Evolutionary conservation across 2,797 vertebrate species (phyloP), one percentile per base, ranked within the genome.

Genomic region (Lycodopsis pacificus): DNA sequence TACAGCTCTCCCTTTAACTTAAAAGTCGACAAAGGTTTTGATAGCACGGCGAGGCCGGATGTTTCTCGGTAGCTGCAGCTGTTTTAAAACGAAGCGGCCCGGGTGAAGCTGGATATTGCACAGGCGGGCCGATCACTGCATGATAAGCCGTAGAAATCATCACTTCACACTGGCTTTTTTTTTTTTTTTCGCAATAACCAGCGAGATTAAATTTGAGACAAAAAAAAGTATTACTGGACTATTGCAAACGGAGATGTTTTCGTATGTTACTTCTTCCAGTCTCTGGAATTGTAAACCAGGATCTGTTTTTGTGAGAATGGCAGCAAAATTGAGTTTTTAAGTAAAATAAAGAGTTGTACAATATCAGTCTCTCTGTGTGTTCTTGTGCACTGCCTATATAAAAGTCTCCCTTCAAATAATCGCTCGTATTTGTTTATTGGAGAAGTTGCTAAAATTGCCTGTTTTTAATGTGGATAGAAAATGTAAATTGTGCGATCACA

Each of bases 301-400:
- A 89, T 81, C 83, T 89, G 91, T 85, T 94, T 84, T 90, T 92
- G 90, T 91, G 91, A 88, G 67, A 88, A 91, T 87, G 90, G 87
- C 85, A 86, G 92, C 89, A 94, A 88, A 93, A 88, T 79, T 85
- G 93, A 92, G 84, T 95, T 96, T 96, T 96, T 95, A 95, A 94
- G 94, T 94, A 85, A 85, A 95, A 95, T 95, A 96, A 95, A 96
- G 89, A 92, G 81, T 95, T 94, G 91, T 93, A 92, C 90, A 93
- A 89, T 93, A 91, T 75, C 17, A 10, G 10, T 20, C 76, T 79
- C 11, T 86, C 25, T 5, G 1, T 30, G 20, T 48, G 63, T 70
- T 80, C 64, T 68, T 22, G n/a, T 0, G 5, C 3, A 32, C 30
- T 32, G 30, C 30, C 30, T 5, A 25, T 25, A 22, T 53, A 4